These are phyloP conservation scores for Platyura marginata DNA, from an alignment of 1,140 invertebrate genomes.

Conservation along the genomic window DNA sequence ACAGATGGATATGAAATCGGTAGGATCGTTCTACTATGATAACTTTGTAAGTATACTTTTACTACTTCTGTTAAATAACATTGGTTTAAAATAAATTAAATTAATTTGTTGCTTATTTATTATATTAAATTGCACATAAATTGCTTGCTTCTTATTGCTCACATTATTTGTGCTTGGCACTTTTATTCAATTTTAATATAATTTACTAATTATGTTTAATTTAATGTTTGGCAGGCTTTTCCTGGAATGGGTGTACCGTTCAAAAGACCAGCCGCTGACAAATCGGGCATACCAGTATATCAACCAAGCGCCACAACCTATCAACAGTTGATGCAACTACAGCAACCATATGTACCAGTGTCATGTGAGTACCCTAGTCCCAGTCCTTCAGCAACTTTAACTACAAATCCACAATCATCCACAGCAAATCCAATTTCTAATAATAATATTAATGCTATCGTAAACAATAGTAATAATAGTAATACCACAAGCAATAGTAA, in stretches of 20 bases:
- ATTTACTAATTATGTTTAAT: too few relatives aligned
- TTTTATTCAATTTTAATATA: too few relatives aligned
- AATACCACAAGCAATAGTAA: slow-evolving; percentile 4
- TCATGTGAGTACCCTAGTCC: slow-evolving; percentile 78
- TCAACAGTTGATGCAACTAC: slow-evolving; percentile 87
- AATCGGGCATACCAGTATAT: slow-evolving; percentile 88
- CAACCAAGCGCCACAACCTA: slow-evolving; percentile 79
- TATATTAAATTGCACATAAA: too few relatives aligned
- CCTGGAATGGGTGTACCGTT: slow-evolving; percentile 79
- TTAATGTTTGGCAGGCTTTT: slow-evolving; percentile 61
- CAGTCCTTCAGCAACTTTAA: slow-evolving; percentile 28
- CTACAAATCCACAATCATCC: slow-evolving; percentile 4
- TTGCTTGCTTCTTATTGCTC: too few relatives aligned
- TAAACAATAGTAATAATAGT: slow-evolving; percentile 12
- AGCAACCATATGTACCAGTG: slow-evolving; percentile 83
- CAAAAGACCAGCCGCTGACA: slow-evolving; percentile 84
- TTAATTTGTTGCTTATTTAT: too few relatives aligned
- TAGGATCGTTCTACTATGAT: slow-evolving; percentile 84
- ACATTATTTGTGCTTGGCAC: too few relatives aligned
- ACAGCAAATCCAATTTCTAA: slow-evolving; percentile 1
- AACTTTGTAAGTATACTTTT: slow-evolving; percentile 66
- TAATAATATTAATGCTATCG: slow-evolving; percentile 2
- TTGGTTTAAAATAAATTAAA: neutral
- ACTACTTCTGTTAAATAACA: too few relatives aligned
- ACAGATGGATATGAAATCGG: slow-evolving; percentile 85